A percentile compares a stretch with the other conserved stretches of the same genome.
These are phyloP conservation scores for Carlito syrichta DNA, from an alignment of 2,113 vertebrate genomes.

Conservation along the genomic window DNA sequence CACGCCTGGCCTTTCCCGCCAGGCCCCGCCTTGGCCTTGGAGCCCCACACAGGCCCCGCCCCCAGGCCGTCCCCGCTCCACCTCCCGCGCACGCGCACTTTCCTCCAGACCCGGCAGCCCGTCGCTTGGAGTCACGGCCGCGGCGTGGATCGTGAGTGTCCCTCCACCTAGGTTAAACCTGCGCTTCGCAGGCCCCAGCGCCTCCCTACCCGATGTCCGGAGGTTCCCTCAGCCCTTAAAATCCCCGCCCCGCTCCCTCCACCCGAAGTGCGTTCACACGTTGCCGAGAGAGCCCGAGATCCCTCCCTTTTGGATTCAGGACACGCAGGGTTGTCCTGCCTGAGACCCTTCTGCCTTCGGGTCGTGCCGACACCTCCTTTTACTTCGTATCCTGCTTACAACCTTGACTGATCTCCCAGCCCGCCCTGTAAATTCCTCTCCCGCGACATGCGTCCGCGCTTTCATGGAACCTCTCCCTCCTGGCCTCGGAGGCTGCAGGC, in stretches of 20 bases:
- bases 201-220: background rate
- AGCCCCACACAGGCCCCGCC: too few species aligned
- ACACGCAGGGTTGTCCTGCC: background rate
- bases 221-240: background rate
- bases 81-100: background rate
- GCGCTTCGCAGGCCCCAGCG: background rate
- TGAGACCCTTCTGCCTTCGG: too few species aligned
- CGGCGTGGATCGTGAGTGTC: background rate
- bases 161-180: background rate
- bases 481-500: too few species aligned
- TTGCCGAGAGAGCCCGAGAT: background rate
- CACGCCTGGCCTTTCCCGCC: too few species aligned
- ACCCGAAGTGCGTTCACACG: background rate
- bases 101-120: background rate
- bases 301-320: background rate
- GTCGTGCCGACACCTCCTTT: too few species aligned
- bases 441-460: too few species aligned
- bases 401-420: too few species aligned
- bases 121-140: background rate
- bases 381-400: too few species aligned
- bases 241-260: background rate
- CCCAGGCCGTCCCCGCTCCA: background rate
- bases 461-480: too few species aligned
- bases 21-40: too few species aligned
- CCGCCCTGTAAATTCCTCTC: too few species aligned